A percentile compares a stretch with the other conserved stretches of the same genome.
phyloP scores from a whole-genome alignment of 2,113 vertebrate genomes.

The Podarcis muralis region DNA sequence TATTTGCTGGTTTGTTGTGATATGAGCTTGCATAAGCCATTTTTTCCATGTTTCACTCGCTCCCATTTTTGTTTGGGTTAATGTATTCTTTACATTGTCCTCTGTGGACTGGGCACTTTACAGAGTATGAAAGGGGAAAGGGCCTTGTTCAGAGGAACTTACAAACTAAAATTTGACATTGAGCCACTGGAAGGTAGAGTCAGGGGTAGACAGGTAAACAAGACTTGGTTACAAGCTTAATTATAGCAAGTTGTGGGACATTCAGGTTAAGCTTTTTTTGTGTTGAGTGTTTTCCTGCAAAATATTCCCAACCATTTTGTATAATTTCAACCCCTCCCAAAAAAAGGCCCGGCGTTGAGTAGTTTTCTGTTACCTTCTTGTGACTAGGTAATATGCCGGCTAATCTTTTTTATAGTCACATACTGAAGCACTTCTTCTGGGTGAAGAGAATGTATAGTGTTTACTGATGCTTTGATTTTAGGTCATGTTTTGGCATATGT shows the following conservation, averaged over 20 bases:
- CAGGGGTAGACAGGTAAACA: not conserved
- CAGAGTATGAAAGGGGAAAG: not conserved
- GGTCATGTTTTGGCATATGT: no score
- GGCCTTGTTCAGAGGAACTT: not conserved
- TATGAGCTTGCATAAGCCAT: not conserved
- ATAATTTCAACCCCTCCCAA: not conserved
- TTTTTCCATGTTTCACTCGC: not conserved
- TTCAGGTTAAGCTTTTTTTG: not conserved
- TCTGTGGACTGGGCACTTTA: not conserved
- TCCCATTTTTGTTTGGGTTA: not conserved
- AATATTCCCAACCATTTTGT: not conserved
- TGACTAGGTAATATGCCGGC: not conserved
- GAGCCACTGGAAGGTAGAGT: not conserved
- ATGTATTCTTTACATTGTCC: not conserved
- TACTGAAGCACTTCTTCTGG: not conserved
- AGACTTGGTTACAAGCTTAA: not conserved
- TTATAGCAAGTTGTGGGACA: not conserved
- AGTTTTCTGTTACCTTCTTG: not conserved
- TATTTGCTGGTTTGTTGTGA: not conserved
- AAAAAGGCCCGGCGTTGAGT: not conserved
- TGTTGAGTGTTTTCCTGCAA: not conserved
- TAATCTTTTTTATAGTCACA: not conserved
- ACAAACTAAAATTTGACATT: not conserved
- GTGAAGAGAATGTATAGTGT: not conserved
- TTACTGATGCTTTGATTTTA: not conserved